A percentile compares a stretch with the other conserved stretches of the same genome.
phyloP scores from a whole-genome alignment of 2,113 vertebrate species.

The Ochotona princeps region DNA sequence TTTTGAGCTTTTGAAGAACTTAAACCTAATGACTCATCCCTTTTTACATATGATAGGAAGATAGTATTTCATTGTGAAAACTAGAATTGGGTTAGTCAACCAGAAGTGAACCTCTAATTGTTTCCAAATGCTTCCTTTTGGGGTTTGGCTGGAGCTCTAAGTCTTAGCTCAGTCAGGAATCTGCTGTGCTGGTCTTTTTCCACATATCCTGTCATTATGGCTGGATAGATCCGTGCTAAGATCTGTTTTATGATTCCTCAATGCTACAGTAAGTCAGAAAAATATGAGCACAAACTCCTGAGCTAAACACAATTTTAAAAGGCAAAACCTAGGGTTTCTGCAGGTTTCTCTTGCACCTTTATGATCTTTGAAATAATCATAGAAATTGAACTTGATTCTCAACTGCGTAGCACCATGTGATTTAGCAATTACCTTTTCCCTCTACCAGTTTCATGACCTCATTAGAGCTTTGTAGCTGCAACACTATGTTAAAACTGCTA shows the following conservation, averaged over 20 bases:
- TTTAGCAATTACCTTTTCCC: constrained; percentile 1
- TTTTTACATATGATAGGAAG: constrained; percentile 53
- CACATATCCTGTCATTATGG: constrained; percentile 81
- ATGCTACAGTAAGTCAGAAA: constrained; percentile 82
- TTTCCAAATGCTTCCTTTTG: constrained; percentile 86
- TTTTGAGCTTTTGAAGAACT: constrained; percentile 50
- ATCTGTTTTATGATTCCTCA: constrained; percentile 76
- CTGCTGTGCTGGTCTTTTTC: constrained; percentile 81
- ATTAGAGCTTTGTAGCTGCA: neutral
- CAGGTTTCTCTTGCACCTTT: constrained; percentile 66
- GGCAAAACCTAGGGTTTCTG: constrained; percentile 67
- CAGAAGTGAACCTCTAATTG: constrained; percentile 81
- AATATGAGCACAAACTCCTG: constrained; percentile 76
- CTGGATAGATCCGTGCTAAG: constrained; percentile 74
- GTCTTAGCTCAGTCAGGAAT: constrained; percentile 82
- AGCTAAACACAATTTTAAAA: constrained; percentile 72
- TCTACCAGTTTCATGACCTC: constrained; percentile 1
- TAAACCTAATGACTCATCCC: constrained; percentile 37
- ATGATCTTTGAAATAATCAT: constrained; percentile 35
- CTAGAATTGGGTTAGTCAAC: constrained; percentile 74
- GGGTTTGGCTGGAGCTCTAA: constrained; percentile 79
- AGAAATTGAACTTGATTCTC: constrained; percentile 57
- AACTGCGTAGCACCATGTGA: neutral
- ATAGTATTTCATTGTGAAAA: constrained; percentile 70
- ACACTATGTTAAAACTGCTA: neutral